phyloP scores from a whole-genome alignment of 2,888 invertebrate species.

The Pseudanteris insignis region DNA sequence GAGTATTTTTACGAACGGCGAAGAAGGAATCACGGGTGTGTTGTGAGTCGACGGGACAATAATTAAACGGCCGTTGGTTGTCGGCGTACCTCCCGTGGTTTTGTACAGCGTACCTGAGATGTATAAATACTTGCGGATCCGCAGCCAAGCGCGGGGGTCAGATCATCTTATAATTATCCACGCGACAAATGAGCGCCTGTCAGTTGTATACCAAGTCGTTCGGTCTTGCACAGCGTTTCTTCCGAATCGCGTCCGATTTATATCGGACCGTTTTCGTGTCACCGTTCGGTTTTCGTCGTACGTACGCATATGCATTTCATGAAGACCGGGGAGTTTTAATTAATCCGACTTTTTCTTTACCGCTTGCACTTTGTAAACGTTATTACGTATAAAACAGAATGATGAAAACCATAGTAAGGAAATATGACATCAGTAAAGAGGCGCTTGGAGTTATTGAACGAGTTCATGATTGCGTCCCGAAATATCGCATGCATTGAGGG shows the following conservation, averaged over 20 bases:
- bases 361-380: too few relatives aligned
- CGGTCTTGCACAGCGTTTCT: constrained; percentile 6
- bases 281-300: too few relatives aligned
- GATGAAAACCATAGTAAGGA: too few relatives aligned
- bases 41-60: constrained; percentile 54
- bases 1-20: constrained; percentile 59
- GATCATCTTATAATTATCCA: constrained; percentile 66
- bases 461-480: too few relatives aligned
- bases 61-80: constrained; percentile 66
- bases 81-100: constrained; percentile 60
- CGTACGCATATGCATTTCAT: too few relatives aligned
- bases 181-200: constrained; percentile 62
- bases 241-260: constrained; percentile 10
- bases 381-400: too few relatives aligned
- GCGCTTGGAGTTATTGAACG: too few relatives aligned
- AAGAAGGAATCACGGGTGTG: constrained; percentile 45
- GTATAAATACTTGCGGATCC: constrained; percentile 53
- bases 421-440: too few relatives aligned
- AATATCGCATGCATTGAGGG: too few relatives aligned
- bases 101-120: constrained; percentile 53
- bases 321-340: too few relatives aligned
- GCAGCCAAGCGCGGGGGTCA: constrained; percentile 45
- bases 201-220: constrained; percentile 32
- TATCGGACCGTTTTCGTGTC: too few relatives aligned
- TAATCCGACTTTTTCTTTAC: too few relatives aligned